Evolutionary conservation across 2,888 invertebrate species (phyloP), one percentile per base, ranked within the genome.

Genomic region (Encarsia formosa): DNA sequence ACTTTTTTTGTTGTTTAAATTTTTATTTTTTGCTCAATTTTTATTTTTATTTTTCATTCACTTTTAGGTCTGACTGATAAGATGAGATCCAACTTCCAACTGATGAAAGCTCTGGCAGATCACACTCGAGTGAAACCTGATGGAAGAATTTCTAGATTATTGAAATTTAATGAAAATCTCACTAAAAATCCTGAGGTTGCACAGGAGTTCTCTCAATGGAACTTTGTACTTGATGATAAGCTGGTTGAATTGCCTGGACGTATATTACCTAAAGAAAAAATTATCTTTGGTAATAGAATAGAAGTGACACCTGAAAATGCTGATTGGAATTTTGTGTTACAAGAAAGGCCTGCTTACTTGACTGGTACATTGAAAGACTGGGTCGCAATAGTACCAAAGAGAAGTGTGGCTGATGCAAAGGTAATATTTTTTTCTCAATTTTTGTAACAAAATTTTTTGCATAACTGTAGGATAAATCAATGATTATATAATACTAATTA

Each of bases 91-190:
- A 76, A 84, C 65, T 85, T 83, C 65, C 74, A 70, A 0, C 66
- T 83, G 34, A 88, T 86, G 88, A 79, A 78, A 48, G 83, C 85
- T 0, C 76, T 95, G 56, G 82, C 83, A 0, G 77, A 79, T 0
- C 81, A 88, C 66, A 91, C 92, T 0, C 81, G 89, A 38, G 79
- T 93, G 2, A 80, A 78, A 0, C 91, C 93, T 0, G 77, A 77
- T 5, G 70, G 73, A 6, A 76, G 91, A 1, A 83, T 88, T 9
- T 69, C 79, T 15, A 85, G 84, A 51, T 73, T 93, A 32, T 67
- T 79, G 8, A 66, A 70, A 0, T 92, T 92, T 67, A 85, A 86
- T 60, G 65, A 73, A 0, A 77, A 86, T 9, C 6, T 56, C 1
- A 9, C 5, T 2, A n/a, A 32, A 8, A 38, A 79, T 0, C 67